These are phyloP conservation scores for Ephestia elutella DNA, from an alignment of 1,140 invertebrate species.

Conservation along the genomic window DNA sequence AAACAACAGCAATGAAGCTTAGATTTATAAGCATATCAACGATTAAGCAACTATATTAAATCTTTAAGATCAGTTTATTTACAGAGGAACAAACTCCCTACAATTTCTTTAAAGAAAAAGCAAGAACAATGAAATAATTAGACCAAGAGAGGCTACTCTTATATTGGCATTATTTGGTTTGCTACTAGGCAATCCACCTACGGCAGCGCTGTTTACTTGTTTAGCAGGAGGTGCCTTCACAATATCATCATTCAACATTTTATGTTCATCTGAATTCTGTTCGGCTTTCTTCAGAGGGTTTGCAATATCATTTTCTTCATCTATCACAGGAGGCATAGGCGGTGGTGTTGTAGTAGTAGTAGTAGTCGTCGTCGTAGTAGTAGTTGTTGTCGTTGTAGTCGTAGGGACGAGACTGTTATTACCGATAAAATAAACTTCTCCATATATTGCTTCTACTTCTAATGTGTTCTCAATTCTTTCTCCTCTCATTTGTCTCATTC, in stretches of 20 bases:
- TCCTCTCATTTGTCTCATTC: constrained; percentile 69
- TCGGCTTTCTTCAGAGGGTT: constrained; percentile 16
- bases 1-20: constrained; percentile 58
- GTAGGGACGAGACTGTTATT: constrained; percentile 86
- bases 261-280: neutral
- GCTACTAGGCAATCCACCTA: constrained; percentile 55
- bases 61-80: constrained; percentile 48
- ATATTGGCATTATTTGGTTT: constrained; percentile 38
- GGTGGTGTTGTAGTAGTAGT: constrained; percentile 76
- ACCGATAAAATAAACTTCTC: constrained; percentile 82
- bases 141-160: constrained; percentile 31
- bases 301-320: constrained; percentile 58
- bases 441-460: constrained; percentile 80
- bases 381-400: constrained; percentile 82
- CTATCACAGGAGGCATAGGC: constrained; percentile 59
- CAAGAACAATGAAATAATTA: constrained; percentile 43
- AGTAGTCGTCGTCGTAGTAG: constrained; percentile 80
- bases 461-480: constrained; percentile 79
- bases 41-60: constrained; percentile 47
- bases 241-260: constrained; percentile 34
- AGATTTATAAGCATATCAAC: constrained; percentile 43
- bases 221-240: constrained; percentile 47
- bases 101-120: constrained; percentile 44
- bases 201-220: constrained; percentile 60
- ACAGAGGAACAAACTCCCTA: constrained; percentile 38